Evolutionary conservation across 2,797 vertebrate genomes (phyloP).

Genomic region (Jordanella pulchra): DNA sequence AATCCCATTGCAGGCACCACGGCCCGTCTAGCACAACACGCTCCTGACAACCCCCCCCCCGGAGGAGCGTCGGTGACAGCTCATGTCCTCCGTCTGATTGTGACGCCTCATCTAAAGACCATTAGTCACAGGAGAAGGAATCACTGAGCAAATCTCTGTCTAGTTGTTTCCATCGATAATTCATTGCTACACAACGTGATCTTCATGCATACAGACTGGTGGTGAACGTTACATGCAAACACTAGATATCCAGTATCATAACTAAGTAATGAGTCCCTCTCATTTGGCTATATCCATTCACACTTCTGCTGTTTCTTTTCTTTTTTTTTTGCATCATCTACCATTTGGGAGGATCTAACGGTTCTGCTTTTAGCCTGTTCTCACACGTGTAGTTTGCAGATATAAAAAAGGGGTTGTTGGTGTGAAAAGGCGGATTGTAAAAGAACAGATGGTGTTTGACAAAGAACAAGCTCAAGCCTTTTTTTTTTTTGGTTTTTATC

Average conservation of each 20-base stretch:
- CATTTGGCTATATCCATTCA: not conserved
- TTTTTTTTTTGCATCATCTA: not conserved
- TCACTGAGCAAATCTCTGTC: not conserved
- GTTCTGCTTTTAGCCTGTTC: slow-evolving; percentile 3
- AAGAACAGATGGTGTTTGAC: slow-evolving; percentile 32
- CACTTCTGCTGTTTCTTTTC: not conserved
- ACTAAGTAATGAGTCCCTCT: not conserved
- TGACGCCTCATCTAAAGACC: not conserved
- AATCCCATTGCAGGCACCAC: not conserved
- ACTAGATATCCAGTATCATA: not conserved
- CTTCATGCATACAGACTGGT: not conserved
- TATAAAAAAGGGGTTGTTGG: slow-evolving; percentile 27
- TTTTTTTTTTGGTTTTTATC: slow-evolving; percentile 1
- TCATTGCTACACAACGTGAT: not conserved
- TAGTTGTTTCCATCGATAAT: not conserved
- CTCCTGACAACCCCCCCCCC: not conserved
- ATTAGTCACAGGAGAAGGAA: not conserved
- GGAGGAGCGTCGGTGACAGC: not conserved
- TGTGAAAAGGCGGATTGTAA: slow-evolving; percentile 13
- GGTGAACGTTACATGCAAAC: not conserved
- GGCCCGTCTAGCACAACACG: not conserved
- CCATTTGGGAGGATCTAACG: not conserved
- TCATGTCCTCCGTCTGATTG: not conserved
- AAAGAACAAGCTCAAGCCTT: slow-evolving; percentile 15
- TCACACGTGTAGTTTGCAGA: not conserved